A percentile compares a stretch with the other conserved stretches of the same genome.
Conservation (phyloP, 2,113 vertebrate genomes). For the Rhinoderma darwinii region DNA sequence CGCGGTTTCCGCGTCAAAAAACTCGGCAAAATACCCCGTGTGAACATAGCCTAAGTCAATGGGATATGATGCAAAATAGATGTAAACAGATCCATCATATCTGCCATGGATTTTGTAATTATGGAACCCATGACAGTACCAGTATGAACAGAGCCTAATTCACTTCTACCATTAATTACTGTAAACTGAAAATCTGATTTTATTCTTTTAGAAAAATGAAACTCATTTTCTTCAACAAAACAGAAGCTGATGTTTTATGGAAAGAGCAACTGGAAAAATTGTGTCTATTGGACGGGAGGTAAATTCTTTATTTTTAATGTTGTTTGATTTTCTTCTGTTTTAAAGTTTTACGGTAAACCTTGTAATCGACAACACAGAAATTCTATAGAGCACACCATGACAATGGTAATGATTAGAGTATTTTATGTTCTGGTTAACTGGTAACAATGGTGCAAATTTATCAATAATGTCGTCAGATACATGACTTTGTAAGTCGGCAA, state of each 20-base stretch:
- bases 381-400: not conserved
- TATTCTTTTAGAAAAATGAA: conserved; percentile 74
- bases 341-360: not conserved
- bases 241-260: conserved; percentile 91
- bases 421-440: not conserved
- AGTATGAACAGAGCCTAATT: no score
- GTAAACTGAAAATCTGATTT: not conserved
- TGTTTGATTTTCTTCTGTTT: not conserved
- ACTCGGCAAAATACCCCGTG: no score
- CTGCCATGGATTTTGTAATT: no score
- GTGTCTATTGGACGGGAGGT: conserved; percentile 81
- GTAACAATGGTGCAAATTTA: no score
- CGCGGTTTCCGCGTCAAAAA: no score
- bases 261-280: conserved; percentile 81
- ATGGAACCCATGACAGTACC: no score
- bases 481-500: no score
- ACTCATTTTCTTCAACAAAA: conserved; percentile 92
- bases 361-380: not conserved
- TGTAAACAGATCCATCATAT: no score
- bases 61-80: no score
- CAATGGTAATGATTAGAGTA: not conserved
- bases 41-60: no score
- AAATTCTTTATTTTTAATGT: conserved; percentile 49
- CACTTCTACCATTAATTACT: not conserved
- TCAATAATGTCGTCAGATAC: no score